These are phyloP conservation scores for Ciconia boyciana DNA, from an alignment of 2,113 vertebrate species.

Conservation along the genomic window DNA sequence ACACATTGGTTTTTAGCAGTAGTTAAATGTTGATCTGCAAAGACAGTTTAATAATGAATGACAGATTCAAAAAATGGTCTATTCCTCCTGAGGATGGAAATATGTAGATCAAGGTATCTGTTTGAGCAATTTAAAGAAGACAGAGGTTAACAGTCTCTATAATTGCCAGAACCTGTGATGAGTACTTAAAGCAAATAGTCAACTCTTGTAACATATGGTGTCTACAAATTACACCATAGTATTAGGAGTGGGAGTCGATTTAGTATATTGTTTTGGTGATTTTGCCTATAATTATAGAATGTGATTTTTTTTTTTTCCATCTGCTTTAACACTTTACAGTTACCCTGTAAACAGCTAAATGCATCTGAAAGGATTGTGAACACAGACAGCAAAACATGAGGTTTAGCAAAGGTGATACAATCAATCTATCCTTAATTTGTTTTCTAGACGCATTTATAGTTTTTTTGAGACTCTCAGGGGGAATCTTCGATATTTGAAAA, in stretches of 20 bases:
- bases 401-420: constrained; percentile 8
- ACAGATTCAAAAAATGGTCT: neutral
- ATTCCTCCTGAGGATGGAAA: neutral
- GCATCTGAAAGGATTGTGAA: neutral
- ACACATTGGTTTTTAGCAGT: neutral
- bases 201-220: neutral
- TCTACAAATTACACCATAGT: neutral
- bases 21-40: neutral
- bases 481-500: neutral
- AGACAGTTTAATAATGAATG: neutral
- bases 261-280: constrained; percentile 15
- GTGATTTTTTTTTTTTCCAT: neutral
- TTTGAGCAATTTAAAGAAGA: constrained; percentile 9
- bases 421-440: neutral
- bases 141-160: neutral
- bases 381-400: neutral
- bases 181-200: constrained; percentile 15
- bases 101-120: neutral
- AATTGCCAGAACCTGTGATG: constrained; percentile 32
- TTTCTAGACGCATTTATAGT: neutral
- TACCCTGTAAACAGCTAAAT: neutral
- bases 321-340: neutral
- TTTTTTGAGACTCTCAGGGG: neutral
- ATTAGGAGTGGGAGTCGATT: neutral
- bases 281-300: neutral